These are phyloP conservation scores for Helostoma temminkii DNA, from an alignment of 2,797 vertebrate genomes.

Conservation along the genomic window DNA sequence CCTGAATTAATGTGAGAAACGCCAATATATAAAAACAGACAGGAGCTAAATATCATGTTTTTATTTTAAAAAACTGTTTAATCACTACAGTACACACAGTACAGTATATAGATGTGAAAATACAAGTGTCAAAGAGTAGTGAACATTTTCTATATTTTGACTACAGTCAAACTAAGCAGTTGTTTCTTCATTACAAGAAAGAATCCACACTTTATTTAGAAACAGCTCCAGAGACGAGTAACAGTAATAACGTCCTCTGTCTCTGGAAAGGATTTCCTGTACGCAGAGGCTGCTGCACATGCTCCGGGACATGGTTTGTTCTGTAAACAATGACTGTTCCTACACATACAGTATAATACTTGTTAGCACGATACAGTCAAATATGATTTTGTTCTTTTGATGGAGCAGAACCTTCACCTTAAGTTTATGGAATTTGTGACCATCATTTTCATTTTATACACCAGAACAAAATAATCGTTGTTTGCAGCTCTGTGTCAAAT, in stretches of 20 bases:
- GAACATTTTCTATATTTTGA: too few relatives aligned
- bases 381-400: background rate
- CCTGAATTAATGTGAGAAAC: background rate
- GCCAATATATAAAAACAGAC: background rate
- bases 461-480: background rate
- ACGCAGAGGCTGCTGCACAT: background rate
- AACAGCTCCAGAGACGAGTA: background rate
- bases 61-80: too few relatives aligned
- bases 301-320: background rate
- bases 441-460: background rate
- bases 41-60: background rate
- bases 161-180: too few relatives aligned
- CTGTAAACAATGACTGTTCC: background rate
- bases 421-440: too few relatives aligned
- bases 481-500: background rate
- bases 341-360: background rate
- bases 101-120: too few relatives aligned
- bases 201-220: background rate
- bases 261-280: background rate
- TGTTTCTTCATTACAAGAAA: background rate
- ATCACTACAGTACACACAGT: too few relatives aligned
- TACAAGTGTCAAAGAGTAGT: too few relatives aligned
- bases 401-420: too few relatives aligned
- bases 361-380: too few relatives aligned
- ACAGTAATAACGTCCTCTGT: background rate